phyloP scores from a whole-genome alignment of 53 echinoderm and acorn worm species.

The Patiria pectinifera region DNA sequence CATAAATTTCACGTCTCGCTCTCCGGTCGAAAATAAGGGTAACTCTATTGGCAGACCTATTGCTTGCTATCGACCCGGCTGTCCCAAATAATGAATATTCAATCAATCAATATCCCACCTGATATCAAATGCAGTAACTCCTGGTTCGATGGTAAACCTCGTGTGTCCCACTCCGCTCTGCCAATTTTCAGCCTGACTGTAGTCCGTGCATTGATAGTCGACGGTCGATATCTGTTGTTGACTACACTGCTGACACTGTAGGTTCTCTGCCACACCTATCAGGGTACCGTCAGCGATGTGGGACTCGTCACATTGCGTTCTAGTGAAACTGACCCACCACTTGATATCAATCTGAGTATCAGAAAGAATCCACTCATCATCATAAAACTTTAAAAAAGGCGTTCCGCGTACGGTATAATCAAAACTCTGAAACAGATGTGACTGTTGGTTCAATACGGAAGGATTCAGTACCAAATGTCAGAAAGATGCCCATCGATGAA shows the following conservation, averaged over 20 bases:
- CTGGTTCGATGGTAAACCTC: not conserved
- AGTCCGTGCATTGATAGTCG: slow-evolving; percentile 13
- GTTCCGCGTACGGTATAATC: too few species aligned
- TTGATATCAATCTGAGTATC: not conserved
- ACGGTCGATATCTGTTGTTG: not conserved
- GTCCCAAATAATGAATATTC: too few species aligned
- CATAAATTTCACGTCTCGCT: too few species aligned
- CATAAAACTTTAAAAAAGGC: too few species aligned
- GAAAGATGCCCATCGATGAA: too few species aligned
- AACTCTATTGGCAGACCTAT: too few species aligned
- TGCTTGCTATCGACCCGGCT: too few species aligned
- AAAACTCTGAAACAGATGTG: too few species aligned
- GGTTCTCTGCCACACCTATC: not conserved
- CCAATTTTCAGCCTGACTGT: slow-evolving; percentile 31
- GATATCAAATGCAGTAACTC: not conserved
- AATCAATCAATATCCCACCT: too few species aligned
- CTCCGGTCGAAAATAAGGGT: too few species aligned
- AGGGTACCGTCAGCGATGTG: not conserved
- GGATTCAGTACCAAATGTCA: too few species aligned
- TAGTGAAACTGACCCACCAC: not conserved
- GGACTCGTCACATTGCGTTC: not conserved
- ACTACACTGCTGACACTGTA: not conserved
- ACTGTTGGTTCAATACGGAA: too few species aligned
- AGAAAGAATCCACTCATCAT: not conserved
- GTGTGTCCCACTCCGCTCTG: not conserved